Evolutionary conservation across 2,797 vertebrate genomes (phyloP).

Genomic region (Apogon hyalosoma): DNA sequence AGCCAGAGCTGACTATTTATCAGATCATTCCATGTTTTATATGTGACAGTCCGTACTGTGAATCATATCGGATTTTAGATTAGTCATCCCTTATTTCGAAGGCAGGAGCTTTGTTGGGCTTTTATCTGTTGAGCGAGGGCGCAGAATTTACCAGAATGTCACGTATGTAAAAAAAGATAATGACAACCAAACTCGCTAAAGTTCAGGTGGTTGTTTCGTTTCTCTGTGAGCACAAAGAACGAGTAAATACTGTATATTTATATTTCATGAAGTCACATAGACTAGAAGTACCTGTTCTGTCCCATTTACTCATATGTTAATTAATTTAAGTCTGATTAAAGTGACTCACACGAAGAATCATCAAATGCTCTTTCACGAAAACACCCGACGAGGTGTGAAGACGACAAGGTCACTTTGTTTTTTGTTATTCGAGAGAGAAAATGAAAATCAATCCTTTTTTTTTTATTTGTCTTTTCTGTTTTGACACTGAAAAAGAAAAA

Average conservation of each 20-base stretch:
- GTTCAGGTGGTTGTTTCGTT: slow-evolving; percentile 23
- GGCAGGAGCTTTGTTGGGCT: slow-evolving; percentile 28
- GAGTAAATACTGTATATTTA: slow-evolving; percentile 14
- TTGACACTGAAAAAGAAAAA: too few species aligned
- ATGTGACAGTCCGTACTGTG: slow-evolving; percentile 29
- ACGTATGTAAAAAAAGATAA: slow-evolving; percentile 22
- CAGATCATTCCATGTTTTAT: slow-evolving; percentile 40
- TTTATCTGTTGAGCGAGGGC: slow-evolving; percentile 36
- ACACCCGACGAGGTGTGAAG: too few species aligned
- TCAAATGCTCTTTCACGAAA: too few species aligned
- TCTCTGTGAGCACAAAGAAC: slow-evolving; percentile 2
- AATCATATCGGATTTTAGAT: slow-evolving; percentile 59
- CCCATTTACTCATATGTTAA: too few species aligned
- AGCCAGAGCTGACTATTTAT: slow-evolving; percentile 38
- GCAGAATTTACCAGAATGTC: slow-evolving; percentile 22
- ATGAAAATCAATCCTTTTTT: too few species aligned
- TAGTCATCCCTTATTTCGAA: slow-evolving; percentile 42
- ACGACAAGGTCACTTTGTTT: too few species aligned
- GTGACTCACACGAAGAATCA: too few species aligned
- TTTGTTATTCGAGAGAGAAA: too few species aligned
- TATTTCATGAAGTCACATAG: background rate
- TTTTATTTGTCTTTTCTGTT: too few species aligned
- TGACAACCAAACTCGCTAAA: slow-evolving; percentile 7
- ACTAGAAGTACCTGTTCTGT: too few species aligned
- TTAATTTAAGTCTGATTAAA: too few species aligned